Conservation (phyloP, 2,113 vertebrate species). For the Egretta garzetta region DNA sequence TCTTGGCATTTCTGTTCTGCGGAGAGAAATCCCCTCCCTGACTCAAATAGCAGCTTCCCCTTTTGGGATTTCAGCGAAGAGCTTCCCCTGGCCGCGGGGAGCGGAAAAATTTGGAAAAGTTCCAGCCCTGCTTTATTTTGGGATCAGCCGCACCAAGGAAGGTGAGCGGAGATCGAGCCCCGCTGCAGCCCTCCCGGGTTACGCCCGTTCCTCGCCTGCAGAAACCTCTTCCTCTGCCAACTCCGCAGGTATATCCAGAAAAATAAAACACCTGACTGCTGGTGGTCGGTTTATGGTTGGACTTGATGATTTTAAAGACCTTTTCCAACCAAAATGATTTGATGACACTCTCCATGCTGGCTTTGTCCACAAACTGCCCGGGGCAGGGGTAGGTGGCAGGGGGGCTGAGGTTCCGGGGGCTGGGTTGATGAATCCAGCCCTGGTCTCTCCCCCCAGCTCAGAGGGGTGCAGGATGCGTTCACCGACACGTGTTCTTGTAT, state of each 20-base stretch:
- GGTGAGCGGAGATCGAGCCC: fast-evolving
- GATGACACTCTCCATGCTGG: fast-evolving
- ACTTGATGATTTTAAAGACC: neutral
- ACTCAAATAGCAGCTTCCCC: neutral
- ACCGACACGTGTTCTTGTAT: neutral
- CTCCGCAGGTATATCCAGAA: fast-evolving
- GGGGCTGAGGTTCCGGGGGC: neutral
- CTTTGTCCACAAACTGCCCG: fast-evolving
- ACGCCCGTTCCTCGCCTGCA: neutral
- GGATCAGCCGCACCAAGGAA: neutral
- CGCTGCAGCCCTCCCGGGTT: fast-evolving
- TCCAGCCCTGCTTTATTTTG: neutral
- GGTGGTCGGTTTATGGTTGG: neutral
- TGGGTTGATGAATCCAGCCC: neutral
- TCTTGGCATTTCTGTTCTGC: fast-evolving
- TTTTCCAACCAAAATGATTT: neutral
- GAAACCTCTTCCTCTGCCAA: neutral
- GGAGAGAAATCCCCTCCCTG: neutral
- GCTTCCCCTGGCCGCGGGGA: neutral
- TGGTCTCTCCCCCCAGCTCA: neutral
- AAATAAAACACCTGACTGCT: fast-evolving
- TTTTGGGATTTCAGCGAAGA: neutral
- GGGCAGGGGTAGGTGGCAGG: fast-evolving
- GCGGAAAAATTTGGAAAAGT: neutral
- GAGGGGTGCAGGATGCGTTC: fast-evolving